Conservation (phyloP, 1,140 invertebrate species). For the Penaeus japonicus region DNA sequence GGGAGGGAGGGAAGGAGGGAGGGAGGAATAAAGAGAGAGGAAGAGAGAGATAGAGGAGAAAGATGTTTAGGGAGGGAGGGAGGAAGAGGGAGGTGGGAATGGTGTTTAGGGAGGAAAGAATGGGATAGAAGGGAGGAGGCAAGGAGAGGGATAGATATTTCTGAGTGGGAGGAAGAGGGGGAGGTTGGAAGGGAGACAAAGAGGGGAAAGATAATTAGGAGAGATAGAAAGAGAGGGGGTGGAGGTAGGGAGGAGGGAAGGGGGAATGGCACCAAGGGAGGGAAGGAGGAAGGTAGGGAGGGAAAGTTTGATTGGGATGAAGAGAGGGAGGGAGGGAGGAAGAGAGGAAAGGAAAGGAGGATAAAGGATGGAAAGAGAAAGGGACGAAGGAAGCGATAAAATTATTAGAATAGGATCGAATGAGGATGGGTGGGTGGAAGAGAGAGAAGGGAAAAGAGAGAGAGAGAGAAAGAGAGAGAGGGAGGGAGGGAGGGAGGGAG, state of each 20-base stretch:
- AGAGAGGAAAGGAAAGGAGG: not conserved
- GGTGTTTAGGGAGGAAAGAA: not conserved
- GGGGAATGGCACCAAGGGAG: not conserved
- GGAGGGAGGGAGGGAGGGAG: no score
- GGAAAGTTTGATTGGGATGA: not conserved
- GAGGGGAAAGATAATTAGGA: not conserved
- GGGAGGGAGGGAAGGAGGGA: not conserved
- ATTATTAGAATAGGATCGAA: no score
- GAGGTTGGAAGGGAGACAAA: not conserved
- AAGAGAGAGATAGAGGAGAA: not conserved
- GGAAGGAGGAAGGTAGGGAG: not conserved
- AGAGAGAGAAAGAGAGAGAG: no score
- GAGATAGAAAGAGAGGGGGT: not conserved
- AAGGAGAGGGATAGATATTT: not conserved
- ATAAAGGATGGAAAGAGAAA: not conserved
- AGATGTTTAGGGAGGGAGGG: not conserved
- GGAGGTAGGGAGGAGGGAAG: not conserved
- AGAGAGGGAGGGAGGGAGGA: not conserved
- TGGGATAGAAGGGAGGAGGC: not conserved
- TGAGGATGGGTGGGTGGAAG: not conserved
- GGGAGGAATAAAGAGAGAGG: not conserved
- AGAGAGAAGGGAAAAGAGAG: not conserved
- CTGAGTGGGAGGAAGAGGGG: not conserved
- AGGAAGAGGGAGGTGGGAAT: not conserved
- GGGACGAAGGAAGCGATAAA: not conserved